Percentiles rank a stretch among this genome's conserved stretches.
Conservation (phyloP, 2,113 vertebrate species). For the Ovis canadensis region DNA sequence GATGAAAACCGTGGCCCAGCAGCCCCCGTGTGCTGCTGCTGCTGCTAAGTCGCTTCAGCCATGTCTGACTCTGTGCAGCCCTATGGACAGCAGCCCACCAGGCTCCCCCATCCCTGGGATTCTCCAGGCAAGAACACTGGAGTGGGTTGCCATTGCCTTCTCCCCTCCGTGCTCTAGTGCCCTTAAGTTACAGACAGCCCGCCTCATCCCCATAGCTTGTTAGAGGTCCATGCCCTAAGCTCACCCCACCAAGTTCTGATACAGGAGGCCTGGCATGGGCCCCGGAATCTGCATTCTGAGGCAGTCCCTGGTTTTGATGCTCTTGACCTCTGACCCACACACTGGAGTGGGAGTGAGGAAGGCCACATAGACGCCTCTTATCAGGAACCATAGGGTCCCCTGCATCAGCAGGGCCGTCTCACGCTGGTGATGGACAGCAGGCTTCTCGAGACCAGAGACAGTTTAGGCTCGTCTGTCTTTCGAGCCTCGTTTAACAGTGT, state of each 20-base stretch:
- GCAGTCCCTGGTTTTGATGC: rapidly evolving
- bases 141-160: no score
- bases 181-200: rapidly evolving
- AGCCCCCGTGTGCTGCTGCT: no score
- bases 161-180: rapidly evolving
- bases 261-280: no score
- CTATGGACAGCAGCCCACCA: no score
- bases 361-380: rapidly evolving
- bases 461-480: rapidly evolving
- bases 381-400: rapidly evolving
- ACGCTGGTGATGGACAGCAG: rapidly evolving
- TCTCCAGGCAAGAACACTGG: no score
- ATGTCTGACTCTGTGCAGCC: no score
- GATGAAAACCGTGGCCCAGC: not conserved
- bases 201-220: not conserved
- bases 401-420: rapidly evolving
- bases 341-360: rapidly evolving
- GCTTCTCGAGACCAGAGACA: not conserved
- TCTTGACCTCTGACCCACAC: not conserved
- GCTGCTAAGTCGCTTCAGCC: no score
- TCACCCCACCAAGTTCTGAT: not conserved
- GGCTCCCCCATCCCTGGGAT: no score
- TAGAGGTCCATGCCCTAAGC: not conserved
- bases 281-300: not conserved
- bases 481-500: rapidly evolving